Evolutionary conservation across 1,140 invertebrate genomes (phyloP).

Genomic region (Belonocnema kinseyi): DNA sequence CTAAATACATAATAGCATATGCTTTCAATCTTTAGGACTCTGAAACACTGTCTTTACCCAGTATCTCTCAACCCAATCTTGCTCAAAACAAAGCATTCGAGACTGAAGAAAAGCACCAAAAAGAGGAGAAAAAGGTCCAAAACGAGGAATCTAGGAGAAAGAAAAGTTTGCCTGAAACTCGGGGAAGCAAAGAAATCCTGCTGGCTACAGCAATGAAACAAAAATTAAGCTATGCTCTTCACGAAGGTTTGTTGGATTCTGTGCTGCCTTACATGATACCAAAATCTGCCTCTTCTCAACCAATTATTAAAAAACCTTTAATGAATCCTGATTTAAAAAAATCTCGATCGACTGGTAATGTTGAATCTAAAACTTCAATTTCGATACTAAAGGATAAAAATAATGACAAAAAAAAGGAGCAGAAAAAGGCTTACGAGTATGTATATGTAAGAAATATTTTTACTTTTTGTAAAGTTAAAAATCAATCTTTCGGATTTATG

Average conservation of each 20-base stretch:
- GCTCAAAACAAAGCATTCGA: conserved; percentile 14
- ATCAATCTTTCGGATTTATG: background rate
- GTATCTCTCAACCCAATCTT: background rate
- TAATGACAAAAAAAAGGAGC: conserved; percentile 65
- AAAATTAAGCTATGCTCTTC: conserved; percentile 80
- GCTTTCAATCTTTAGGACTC: no score
- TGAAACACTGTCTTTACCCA: no score
- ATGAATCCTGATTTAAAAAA: conserved; percentile 73
- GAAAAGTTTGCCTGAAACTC: conserved; percentile 36
- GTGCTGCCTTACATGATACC: conserved; percentile 83
- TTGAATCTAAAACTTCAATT: conserved; percentile 35
- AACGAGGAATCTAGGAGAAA: conserved; percentile 17
- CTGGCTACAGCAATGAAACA: conserved; percentile 69
- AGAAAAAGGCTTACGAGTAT: conserved; percentile 64
- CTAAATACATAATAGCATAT: no score
- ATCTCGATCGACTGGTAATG: conserved; percentile 56
- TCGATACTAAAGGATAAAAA: conserved; percentile 54
- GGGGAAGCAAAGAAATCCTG: conserved; percentile 50
- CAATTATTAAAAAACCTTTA: conserved; percentile 76
- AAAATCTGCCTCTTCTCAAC: conserved; percentile 70
- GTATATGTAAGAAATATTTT: conserved; percentile 44
- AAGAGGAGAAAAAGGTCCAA: background rate
- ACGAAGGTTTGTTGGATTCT: conserved; percentile 87
- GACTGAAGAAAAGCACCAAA: background rate
- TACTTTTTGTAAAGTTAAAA: conserved; percentile 1